These are phyloP conservation scores for Unio pictorum DNA, from an alignment of 2,888 invertebrate genomes.

Conservation along the genomic window DNA sequence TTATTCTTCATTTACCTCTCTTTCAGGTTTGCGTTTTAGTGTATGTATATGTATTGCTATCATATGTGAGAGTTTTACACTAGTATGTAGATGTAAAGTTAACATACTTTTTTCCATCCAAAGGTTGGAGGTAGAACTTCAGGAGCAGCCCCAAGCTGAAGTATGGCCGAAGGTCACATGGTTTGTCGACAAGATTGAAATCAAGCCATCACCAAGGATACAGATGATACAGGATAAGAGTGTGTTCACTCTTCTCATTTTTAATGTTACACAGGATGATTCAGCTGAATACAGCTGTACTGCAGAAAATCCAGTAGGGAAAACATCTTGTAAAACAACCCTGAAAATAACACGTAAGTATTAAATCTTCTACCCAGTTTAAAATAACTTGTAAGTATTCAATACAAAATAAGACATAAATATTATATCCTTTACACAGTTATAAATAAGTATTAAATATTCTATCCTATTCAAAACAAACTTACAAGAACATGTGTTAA, in stretches of 20 bases:
- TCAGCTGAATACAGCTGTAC: constrained; percentile 79
- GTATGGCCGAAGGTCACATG: constrained; percentile 69
- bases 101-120: constrained; percentile 1
- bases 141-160: constrained; percentile 53
- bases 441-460: no score
- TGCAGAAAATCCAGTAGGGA: constrained; percentile 90
- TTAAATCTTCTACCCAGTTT: constrained; percentile 37
- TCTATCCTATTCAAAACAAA: no score
- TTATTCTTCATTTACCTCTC: no score
- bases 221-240: constrained; percentile 53
- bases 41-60: no score
- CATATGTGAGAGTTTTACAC: no score
- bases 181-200: constrained; percentile 77
- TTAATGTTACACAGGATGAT: constrained; percentile 75
- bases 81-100: no score
- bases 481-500: no score
- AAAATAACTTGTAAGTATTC: constrained; percentile 62
- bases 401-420: no score
- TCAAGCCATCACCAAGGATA: constrained; percentile 73
- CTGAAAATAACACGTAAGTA: constrained; percentile 67
- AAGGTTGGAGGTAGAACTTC: constrained; percentile 63
- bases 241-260: constrained; percentile 57
- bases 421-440: constrained; percentile 24
- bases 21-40: no score
- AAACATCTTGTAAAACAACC: constrained; percentile 62